These are phyloP conservation scores for Eudyptes chrysolophus DNA, from an alignment of 2,113 vertebrate genomes.

Conservation along the genomic window DNA sequence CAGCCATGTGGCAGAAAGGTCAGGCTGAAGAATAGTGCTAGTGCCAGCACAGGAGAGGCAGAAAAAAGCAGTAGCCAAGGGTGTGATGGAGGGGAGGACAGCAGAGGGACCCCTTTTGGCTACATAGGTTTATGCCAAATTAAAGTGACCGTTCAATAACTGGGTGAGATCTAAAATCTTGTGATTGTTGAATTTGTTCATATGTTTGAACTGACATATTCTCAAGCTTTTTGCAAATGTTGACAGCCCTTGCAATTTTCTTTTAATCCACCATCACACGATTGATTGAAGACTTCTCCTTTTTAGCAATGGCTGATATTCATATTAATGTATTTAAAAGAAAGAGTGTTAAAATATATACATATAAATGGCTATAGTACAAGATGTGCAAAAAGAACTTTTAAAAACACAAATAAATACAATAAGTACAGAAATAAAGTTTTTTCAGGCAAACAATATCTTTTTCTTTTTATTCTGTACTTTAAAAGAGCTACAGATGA, in stretches of 20 bases:
- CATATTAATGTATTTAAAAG: not conserved
- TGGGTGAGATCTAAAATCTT: not conserved
- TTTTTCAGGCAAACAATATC: not conserved
- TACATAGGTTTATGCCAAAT: not conserved
- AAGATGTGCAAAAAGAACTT: not conserved
- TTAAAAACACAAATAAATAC: not conserved
- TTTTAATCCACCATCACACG: not conserved
- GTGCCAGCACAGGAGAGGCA: not conserved
- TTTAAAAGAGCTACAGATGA: not conserved
- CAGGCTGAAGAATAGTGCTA: not conserved
- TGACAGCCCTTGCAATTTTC: not conserved
- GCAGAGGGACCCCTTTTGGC: not conserved
- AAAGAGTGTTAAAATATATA: not conserved
- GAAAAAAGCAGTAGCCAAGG: not conserved
- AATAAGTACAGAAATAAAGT: not conserved
- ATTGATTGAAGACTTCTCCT: not conserved
- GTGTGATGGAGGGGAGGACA: not conserved
- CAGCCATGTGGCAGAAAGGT: not conserved
- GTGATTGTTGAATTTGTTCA: not conserved
- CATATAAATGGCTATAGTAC: not conserved
- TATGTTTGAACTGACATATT: not conserved
- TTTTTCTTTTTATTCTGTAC: not conserved
- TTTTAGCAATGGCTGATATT: not conserved
- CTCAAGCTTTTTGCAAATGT: not conserved
- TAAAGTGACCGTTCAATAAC: not conserved